Base-by-base conservation (phyloP, 2,113 vertebrate genomes). In the Lagenorhynchus albirostris region DNA sequence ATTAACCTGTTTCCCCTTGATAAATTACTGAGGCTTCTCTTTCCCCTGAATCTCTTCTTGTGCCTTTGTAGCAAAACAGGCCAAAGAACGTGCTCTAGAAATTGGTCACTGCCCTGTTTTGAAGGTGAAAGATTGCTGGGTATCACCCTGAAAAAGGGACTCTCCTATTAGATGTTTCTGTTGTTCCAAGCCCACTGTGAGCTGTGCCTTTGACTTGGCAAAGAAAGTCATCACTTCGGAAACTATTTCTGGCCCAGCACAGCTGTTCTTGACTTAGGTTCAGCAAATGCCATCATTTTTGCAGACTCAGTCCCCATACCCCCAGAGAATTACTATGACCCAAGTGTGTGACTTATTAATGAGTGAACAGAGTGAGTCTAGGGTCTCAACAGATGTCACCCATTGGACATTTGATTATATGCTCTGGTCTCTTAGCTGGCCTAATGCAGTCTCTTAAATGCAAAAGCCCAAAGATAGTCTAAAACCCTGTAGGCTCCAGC, bases 201-300 rank as follows among this genome's bases (percentile, higher is more conserved):
- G 55, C 82, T 67, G 18, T 55, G 91, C 70, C 73, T 95, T 96
- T 74, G 84, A 87, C 67, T 86, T 91, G 88, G 85, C 85, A 92
- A 91, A 91, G 62, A 58, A 65, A 74, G 67, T 67, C 70, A 80
- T 76, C 8, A 0, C 92, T 95, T 86, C 55, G 80, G 91, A 97
- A 95, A 88, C 50, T 97, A 97, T 94, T 97, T 98, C 63, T 91
- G 94, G 86, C 73, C 77, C 44, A 79, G 91, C 11, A 31, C 77
- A 94, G 79, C 95, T 96, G 91, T 94, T 93, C 74, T 62, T 3
- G 8, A 58, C 47, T 91, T 77, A 79, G 38, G 55, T 67, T 97
- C 79, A 94, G 74, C 44, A 87, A 97, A 95, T 77, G 70, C 77
- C 82, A 79, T 83, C 63, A 44, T 82, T 95, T 95, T 62, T 94